A percentile compares a stretch with the other conserved stretches of the same genome.
Evolutionary conservation across 2,888 invertebrate species (phyloP).

Genomic region (Bombylius discolor): DNA sequence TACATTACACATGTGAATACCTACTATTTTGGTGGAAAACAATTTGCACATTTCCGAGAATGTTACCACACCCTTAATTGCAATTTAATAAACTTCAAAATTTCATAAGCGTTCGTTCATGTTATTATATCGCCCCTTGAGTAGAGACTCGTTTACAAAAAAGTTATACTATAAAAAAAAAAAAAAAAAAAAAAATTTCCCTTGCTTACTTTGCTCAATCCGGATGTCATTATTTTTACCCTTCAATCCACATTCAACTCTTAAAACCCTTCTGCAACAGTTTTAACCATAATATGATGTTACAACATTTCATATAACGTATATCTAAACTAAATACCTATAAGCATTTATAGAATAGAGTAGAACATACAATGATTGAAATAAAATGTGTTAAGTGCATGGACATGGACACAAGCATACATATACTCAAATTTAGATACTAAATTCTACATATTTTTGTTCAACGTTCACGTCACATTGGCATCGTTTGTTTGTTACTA

Average conservation of each 20-base stretch:
- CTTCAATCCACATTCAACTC: slow-evolving; percentile 4
- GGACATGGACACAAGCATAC: too few relatives aligned
- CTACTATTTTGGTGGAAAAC: background rate
- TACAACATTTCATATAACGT: too few relatives aligned
- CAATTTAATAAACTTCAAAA: slow-evolving; percentile 15
- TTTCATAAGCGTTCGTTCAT: slow-evolving; percentile 9
- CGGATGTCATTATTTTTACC: slow-evolving; percentile 11
- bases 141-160: background rate
- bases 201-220: slow-evolving; percentile 2
- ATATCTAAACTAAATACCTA: too few relatives aligned
- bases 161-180: background rate
- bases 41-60: slow-evolving; percentile 6
- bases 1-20: too few relatives aligned
- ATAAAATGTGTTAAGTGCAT: too few relatives aligned
- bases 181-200: background rate
- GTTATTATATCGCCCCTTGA: slow-evolving; percentile 6
- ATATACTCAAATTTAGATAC: too few relatives aligned
- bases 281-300: too few relatives aligned
- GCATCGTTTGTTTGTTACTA: too few relatives aligned
- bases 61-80: slow-evolving; percentile 14
- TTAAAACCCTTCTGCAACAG: background rate
- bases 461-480: too few relatives aligned
- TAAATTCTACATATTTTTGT: too few relatives aligned
- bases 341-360: too few relatives aligned
- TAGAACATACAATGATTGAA: too few relatives aligned